A percentile compares a stretch with the other conserved stretches of the same genome.
Evolutionary conservation across 1,140 invertebrate species (phyloP).

Genomic region (Eriosoma lanigerum): DNA sequence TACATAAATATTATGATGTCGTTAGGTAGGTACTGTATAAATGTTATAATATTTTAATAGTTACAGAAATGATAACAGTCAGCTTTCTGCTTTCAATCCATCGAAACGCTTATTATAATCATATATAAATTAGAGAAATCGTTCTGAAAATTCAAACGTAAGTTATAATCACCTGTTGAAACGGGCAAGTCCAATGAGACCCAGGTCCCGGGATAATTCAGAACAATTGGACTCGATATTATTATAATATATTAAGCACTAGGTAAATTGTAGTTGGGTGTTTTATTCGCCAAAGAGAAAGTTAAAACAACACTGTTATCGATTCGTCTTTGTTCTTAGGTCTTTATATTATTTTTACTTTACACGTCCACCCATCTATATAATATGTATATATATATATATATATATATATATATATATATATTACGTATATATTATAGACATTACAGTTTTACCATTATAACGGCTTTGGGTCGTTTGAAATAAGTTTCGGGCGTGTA

Average conservation of each 20-base stretch:
- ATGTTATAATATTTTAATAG: not conserved
- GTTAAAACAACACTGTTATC: not conserved
- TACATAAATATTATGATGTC: slow-evolving; percentile 32
- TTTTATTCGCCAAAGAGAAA: slow-evolving; percentile 33
- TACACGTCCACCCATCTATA: not conserved
- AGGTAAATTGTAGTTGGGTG: not conserved
- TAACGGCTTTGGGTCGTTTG: not conserved
- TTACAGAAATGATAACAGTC: slow-evolving; percentile 3
- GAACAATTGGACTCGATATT: not conserved
- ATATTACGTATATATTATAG: not conserved
- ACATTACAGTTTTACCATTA: too few species aligned
- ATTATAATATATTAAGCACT: not conserved
- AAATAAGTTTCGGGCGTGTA: slow-evolving; percentile 8
- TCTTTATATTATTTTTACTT: not conserved
- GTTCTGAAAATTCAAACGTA: not conserved
- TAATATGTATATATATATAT: not conserved
- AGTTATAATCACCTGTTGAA: slow-evolving; percentile 25
- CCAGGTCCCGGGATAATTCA: not conserved
- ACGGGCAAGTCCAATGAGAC: not conserved
- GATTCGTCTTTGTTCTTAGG: slow-evolving; percentile 33
- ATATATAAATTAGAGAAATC: not conserved
- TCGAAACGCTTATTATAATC: not conserved
- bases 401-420: not conserved
- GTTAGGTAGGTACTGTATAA: too few species aligned
- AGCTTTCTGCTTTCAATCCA: not conserved